Evolutionary conservation across 1,140 invertebrate genomes (phyloP).

Genomic region (Ladona fulva): DNA sequence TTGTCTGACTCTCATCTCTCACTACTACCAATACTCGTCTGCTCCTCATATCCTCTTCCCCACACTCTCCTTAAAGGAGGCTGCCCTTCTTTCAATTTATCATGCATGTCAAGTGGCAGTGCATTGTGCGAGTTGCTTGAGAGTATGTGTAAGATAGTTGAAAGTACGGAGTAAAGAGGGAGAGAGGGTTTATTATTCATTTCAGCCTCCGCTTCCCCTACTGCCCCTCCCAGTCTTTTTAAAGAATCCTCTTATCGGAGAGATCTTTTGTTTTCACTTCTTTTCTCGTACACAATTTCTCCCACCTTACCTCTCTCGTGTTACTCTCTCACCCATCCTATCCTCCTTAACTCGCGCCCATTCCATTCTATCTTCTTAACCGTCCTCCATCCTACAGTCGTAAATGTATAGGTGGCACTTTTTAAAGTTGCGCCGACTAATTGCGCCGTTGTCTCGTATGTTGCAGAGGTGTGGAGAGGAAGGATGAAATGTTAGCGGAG

Average conservation of each 20-base stretch:
- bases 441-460: neutral
- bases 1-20: too few species aligned
- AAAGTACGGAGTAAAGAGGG: neutral
- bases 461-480: too few species aligned
- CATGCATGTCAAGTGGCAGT: neutral
- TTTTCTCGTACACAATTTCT: neutral
- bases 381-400: too few species aligned
- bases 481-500: too few species aligned
- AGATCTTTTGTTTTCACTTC: neutral
- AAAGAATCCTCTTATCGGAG: neutral
- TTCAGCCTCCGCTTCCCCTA: neutral
- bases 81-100: constrained; percentile 9
- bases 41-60: neutral
- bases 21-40: neutral
- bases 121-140: neutral
- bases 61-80: neutral
- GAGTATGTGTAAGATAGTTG: neutral
- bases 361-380: too few species aligned
- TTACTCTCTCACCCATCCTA: too few species aligned
- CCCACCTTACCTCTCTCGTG: neutral
- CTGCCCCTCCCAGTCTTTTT: neutral
- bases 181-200: neutral
- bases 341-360: too few species aligned
- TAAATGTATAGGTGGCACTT: neutral
- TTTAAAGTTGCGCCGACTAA: neutral